Conservation (phyloP, 2,888 invertebrate species). For the Dasypolia templi region DNA sequence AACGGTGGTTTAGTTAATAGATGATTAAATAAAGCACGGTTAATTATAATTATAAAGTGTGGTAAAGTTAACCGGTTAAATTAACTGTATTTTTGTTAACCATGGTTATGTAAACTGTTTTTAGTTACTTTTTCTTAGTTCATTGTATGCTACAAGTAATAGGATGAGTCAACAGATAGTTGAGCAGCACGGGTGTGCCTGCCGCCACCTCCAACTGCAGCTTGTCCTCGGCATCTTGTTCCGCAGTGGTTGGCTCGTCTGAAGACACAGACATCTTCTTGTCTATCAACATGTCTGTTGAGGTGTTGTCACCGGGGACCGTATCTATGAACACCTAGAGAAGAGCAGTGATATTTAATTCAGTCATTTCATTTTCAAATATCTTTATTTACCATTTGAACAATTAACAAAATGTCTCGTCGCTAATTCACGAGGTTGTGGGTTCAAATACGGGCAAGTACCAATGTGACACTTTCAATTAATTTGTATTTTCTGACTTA, state of each 20-base stretch:
- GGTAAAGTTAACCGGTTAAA: neutral
- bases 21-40: neutral
- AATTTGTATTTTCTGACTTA: no score
- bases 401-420: no score
- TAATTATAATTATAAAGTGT: neutral
- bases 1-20: neutral
- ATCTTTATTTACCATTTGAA: no score
- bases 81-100: neutral
- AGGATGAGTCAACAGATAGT: slow-evolving; percentile 85
- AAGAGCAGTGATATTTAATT: neutral
- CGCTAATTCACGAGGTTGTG: no score
- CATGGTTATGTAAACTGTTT: slow-evolving; percentile 24
- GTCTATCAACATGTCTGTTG: slow-evolving; percentile 81
- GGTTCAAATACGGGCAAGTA: no score
- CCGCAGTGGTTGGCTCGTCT: slow-evolving; percentile 61
- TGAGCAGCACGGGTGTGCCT: slow-evolving; percentile 85
- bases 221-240: slow-evolving; percentile 68
- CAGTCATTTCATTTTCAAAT: neutral
- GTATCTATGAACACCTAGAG: slow-evolving; percentile 83
- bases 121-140: neutral
- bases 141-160: slow-evolving; percentile 83
- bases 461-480: no score
- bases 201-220: slow-evolving; percentile 86
- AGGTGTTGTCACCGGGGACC: slow-evolving; percentile 80
- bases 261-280: slow-evolving; percentile 80